Conservation (phyloP, 2,888 invertebrate species). For the Trisateles emortualis region DNA sequence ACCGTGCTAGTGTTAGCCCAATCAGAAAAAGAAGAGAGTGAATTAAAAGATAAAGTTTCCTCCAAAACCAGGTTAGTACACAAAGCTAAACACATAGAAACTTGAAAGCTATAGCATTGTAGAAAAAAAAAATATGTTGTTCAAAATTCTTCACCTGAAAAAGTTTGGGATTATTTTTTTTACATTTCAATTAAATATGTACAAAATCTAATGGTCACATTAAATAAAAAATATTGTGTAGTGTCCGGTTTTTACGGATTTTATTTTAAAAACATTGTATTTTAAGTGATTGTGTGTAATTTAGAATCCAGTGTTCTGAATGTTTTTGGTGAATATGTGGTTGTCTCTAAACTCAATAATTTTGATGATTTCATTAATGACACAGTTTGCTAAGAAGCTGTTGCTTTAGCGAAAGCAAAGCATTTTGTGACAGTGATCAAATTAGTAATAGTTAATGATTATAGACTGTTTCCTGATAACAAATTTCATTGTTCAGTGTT, state of each 20-base stretch:
- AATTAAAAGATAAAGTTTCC: conserved; percentile 63
- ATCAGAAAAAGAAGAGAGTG: conserved; percentile 11
- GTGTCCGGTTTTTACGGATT: conserved; percentile 61
- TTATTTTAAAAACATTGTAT: conserved; percentile 9
- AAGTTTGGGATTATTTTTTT: conserved; percentile 59
- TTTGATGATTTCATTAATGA: conserved; percentile 46
- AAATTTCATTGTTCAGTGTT: conserved; percentile 41
- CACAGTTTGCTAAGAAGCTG: conserved; percentile 71
- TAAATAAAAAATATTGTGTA: conserved; percentile 40
- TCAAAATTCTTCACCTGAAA: conserved; percentile 76
- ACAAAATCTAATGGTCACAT: conserved; percentile 34
- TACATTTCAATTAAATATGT: conserved; percentile 49
- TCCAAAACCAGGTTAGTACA: conserved; percentile 70
- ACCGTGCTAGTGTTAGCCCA: conserved; percentile 22
- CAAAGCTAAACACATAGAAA: conserved; percentile 80
- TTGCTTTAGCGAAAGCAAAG: conserved; percentile 81
- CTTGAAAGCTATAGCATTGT: conserved; percentile 70
- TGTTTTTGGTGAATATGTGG: conserved; percentile 49
- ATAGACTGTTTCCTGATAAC: conserved; percentile 65
- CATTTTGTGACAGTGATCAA: conserved; percentile 48
- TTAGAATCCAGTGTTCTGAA: conserved; percentile 42
- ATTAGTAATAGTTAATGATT: conserved; percentile 39
- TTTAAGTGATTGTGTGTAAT: conserved; percentile 39
- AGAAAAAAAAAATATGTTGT: conserved; percentile 41
- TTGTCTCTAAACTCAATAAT: conserved; percentile 32